Conservation (phyloP, 2,888 invertebrate species). For the Drosophila koepferae region DNA sequence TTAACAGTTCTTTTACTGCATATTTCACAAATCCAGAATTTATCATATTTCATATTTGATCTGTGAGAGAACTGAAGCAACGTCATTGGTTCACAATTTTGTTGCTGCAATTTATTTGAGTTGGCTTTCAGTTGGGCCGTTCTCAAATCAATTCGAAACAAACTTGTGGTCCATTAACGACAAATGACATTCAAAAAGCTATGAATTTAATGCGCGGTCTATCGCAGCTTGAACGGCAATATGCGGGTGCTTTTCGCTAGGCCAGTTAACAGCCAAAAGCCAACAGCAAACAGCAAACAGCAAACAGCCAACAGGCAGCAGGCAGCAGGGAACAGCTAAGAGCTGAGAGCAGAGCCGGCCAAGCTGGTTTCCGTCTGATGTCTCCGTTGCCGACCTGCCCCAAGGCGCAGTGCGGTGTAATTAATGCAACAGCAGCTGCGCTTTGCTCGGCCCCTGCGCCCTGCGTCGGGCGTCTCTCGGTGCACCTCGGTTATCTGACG, state of each 20-base stretch:
- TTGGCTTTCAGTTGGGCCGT: conserved; percentile 23
- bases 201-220: conserved; percentile 71
- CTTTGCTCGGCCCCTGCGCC: conserved; percentile 53
- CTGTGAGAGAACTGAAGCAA: conserved; percentile 3
- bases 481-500: conserved; percentile 57
- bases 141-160: conserved; percentile 57
- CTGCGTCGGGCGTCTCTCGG: conserved; percentile 6
- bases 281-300: neutral
- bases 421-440: conserved; percentile 80
- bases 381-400: conserved; percentile 27
- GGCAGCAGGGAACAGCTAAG: conserved; percentile 3
- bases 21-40: neutral
- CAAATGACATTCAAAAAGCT: conserved; percentile 76
- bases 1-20: neutral
- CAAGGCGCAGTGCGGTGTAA: conserved; percentile 62
- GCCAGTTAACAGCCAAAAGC: conserved; percentile 9
- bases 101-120: conserved; percentile 38
- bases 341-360: conserved; percentile 34
- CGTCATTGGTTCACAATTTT: conserved; percentile 29
- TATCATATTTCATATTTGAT: neutral
- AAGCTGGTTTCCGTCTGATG: conserved; percentile 63
- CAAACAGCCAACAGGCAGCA: neutral
- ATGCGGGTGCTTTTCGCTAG: conserved; percentile 37
- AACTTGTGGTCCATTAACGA: conserved; percentile 75
- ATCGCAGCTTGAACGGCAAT: conserved; percentile 56